Evolutionary conservation across 2,888 invertebrate species (phyloP).

Genomic region (Crematogaster levior): DNA sequence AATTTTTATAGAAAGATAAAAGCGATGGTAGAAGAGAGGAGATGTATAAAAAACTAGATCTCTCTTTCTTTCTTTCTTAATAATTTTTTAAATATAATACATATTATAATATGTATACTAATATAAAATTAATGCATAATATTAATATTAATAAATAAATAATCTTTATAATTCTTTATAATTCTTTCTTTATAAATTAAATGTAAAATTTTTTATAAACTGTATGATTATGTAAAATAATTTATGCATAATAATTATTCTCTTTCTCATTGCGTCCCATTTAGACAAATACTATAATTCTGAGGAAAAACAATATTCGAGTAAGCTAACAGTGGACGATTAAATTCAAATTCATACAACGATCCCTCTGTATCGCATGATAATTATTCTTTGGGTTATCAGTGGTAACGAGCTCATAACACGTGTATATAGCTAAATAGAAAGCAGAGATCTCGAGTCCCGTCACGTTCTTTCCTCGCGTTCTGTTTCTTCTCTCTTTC

Average conservation of each 20-base stretch:
- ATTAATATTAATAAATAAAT: neutral
- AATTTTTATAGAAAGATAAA: neutral
- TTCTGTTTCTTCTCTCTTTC: constrained; percentile 4
- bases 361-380: constrained; percentile 57
- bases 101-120: neutral
- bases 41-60: neutral
- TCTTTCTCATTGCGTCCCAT: neutral
- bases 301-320: constrained; percentile 20
- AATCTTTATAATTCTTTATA: neutral
- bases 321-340: constrained; percentile 51
- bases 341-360: constrained; percentile 61
- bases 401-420: constrained; percentile 52
- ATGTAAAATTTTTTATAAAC: neutral
- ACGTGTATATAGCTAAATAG: constrained; percentile 66
- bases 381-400: constrained; percentile 65
- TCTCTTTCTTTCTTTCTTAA: neutral
- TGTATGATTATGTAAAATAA: no score
- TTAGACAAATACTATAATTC: neutral
- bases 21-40: neutral
- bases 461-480: constrained; percentile 62
- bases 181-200: no score
- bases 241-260: neutral
- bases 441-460: constrained; percentile 52
- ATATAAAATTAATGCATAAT: no score
- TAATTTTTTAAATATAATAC: neutral